Evolutionary conservation across 2,888 invertebrate species (phyloP).

Genomic region (Torymus tubicola): DNA sequence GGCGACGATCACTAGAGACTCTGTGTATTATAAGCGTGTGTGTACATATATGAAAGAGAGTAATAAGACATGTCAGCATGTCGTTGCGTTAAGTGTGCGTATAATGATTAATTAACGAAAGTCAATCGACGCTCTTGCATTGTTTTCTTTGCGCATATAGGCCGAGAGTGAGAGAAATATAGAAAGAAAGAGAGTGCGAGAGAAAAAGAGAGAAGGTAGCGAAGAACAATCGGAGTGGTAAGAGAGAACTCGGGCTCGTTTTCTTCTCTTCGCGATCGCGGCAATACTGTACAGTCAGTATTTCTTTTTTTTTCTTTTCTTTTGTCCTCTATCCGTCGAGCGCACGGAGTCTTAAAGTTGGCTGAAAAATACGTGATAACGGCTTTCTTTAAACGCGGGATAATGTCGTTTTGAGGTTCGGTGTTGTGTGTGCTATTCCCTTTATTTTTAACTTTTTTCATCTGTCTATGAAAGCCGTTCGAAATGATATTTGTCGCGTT

Average conservation of each 20-base stretch:
- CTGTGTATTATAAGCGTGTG: constrained; percentile 54
- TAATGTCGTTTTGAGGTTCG: no score
- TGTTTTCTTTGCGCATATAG: constrained; percentile 21
- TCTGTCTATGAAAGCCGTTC: no score
- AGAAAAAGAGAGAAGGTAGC: constrained; percentile 34
- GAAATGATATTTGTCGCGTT: no score
- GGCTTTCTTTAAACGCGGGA: no score
- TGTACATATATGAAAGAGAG: constrained; percentile 33
- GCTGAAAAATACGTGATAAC: no score
- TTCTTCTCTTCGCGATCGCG: background rate
- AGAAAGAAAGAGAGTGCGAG: constrained; percentile 26
- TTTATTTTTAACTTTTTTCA: no score
- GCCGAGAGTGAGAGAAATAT: constrained; percentile 7
- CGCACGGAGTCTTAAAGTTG: no score
- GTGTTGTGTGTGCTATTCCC: no score
- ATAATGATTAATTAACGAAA: constrained; percentile 51
- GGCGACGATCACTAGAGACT: background rate
- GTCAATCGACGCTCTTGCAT: constrained; percentile 51
- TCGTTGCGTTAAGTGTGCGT: constrained; percentile 47
- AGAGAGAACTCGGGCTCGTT: constrained; percentile 62
- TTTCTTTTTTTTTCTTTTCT: no score
- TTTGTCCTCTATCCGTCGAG: no score
- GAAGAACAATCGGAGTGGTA: constrained; percentile 62
- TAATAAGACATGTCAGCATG: constrained; percentile 23
- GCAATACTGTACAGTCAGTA: no score